A percentile compares a stretch with the other conserved stretches of the same genome.
Conservation (phyloP, 2,888 invertebrate species). For the Dasypolia templi region DNA sequence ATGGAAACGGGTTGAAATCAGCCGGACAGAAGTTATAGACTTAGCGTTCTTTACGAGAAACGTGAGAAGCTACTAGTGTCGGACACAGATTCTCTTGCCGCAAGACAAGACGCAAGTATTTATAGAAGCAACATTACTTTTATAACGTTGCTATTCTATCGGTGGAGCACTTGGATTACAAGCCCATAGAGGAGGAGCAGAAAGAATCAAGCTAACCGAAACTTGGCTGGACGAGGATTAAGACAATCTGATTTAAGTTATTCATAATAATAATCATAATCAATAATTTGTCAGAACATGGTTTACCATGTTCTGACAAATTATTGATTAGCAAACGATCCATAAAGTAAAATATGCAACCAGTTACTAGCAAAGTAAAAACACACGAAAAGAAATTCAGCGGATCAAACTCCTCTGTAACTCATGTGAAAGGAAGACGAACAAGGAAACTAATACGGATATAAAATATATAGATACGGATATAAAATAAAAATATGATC, state of each 20-base stretch:
- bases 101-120: slow-evolving; percentile 22
- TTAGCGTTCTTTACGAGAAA: slow-evolving; percentile 36
- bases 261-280: too few species aligned
- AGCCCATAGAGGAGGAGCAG: too few species aligned
- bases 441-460: neutral
- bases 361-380: neutral
- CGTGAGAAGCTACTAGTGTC: slow-evolving; percentile 16
- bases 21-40: slow-evolving; percentile 35
- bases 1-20: slow-evolving; percentile 50
- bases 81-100: slow-evolving; percentile 19
- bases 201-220: neutral
- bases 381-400: neutral
- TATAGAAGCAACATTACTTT: neutral
- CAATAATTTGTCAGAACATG: too few species aligned
- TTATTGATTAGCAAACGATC: slow-evolving; percentile 8
- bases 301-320: too few species aligned
- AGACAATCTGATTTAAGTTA: slow-evolving; percentile 14
- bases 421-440: neutral
- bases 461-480: too few species aligned
- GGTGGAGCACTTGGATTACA: neutral
- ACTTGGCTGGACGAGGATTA: neutral
- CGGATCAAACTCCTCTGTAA: too few species aligned
- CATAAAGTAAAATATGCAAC: slow-evolving; percentile 11
- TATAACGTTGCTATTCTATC: neutral
- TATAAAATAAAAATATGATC: slow-evolving; percentile 24